Conservation (phyloP, 2,888 invertebrate genomes). For the Busseola fusca region DNA sequence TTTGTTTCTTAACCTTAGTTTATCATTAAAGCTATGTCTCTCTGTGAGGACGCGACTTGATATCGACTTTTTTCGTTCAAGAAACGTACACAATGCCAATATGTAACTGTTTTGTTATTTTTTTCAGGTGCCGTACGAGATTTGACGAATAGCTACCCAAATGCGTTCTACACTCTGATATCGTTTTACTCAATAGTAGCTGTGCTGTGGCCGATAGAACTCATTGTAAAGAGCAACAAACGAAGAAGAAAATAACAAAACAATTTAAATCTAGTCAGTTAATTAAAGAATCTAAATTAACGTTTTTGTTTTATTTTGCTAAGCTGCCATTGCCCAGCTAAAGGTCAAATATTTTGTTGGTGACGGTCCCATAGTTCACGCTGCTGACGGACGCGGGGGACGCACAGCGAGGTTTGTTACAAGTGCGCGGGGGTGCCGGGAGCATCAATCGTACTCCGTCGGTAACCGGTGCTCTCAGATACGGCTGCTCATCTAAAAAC, state of each 20-base stretch:
- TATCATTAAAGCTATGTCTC: background rate
- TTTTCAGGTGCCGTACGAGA: constrained; percentile 48
- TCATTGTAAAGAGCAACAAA: constrained; percentile 30
- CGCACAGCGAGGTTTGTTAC: background rate
- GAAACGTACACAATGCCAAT: background rate
- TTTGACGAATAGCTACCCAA: constrained; percentile 37
- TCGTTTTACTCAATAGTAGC: constrained; percentile 28
- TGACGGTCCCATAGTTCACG: background rate
- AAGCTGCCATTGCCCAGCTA: too few relatives aligned
- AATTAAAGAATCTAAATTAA: constrained; percentile 41
- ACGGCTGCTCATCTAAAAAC: background rate
- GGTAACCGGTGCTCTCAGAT: background rate
- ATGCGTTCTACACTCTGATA: constrained; percentile 38
- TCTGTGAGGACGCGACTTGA: background rate
- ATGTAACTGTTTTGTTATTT: constrained; percentile 4
- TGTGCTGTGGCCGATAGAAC: constrained; percentile 46
- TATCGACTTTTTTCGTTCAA: background rate
- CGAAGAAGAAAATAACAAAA: constrained; percentile 8
- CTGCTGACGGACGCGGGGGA: background rate
- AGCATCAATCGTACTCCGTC: background rate
- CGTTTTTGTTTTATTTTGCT: constrained; percentile 4
- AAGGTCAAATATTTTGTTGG: background rate
- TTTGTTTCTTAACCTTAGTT: background rate
- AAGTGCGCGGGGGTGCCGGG: background rate
- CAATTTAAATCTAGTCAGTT: constrained; percentile 36